These are phyloP conservation scores for Scaptomyza graminum DNA, from an alignment of 1,140 invertebrate species.

Conservation along the genomic window DNA sequence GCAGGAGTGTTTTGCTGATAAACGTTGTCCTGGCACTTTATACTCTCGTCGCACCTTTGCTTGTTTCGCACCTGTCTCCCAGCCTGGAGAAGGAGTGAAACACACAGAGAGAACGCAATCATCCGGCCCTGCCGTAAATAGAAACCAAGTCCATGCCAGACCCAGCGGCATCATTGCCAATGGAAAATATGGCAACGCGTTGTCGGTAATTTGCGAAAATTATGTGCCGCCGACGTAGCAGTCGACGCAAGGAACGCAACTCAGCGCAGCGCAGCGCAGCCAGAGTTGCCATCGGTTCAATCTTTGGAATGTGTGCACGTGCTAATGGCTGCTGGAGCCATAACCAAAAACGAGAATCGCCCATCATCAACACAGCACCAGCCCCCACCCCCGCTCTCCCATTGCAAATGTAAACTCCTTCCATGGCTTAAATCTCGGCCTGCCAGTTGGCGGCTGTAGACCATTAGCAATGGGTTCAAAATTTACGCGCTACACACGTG, in stretches of 20 bases:
- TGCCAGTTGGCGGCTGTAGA: slow-evolving; percentile 54
- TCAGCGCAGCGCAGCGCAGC: slow-evolving; percentile 4
- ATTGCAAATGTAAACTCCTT: slow-evolving; percentile 19
- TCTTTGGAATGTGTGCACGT: slow-evolving; percentile 70
- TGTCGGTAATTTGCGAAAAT: slow-evolving; percentile 78
- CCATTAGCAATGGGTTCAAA: slow-evolving; percentile 66
- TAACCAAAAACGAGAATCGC: slow-evolving; percentile 21
- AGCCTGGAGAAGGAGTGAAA: neutral
- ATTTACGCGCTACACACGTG: slow-evolving; percentile 71
- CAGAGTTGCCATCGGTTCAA: slow-evolving; percentile 38
- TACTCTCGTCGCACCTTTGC: slow-evolving; percentile 13
- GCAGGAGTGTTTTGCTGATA: slow-evolving; percentile 46
- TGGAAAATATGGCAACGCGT: slow-evolving; percentile 71
- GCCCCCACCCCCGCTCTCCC: neutral
- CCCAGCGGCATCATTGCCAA: slow-evolving; percentile 67
- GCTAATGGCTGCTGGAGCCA: slow-evolving; percentile 63
- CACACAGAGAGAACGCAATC: slow-evolving; percentile 1
- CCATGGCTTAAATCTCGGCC: slow-evolving; percentile 56
- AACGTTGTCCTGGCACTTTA: slow-evolving; percentile 59
- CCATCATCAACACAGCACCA: slow-evolving; percentile 57
- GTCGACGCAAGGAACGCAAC: neutral
- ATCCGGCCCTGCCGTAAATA: slow-evolving; percentile 44
- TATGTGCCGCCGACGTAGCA: slow-evolving; percentile 63
- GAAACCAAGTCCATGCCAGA: slow-evolving; percentile 46
- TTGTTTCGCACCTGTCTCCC: slow-evolving; percentile 72